These are phyloP conservation scores for Nymphalis c-album DNA, from an alignment of 2,888 invertebrate genomes.

Conservation along the genomic window DNA sequence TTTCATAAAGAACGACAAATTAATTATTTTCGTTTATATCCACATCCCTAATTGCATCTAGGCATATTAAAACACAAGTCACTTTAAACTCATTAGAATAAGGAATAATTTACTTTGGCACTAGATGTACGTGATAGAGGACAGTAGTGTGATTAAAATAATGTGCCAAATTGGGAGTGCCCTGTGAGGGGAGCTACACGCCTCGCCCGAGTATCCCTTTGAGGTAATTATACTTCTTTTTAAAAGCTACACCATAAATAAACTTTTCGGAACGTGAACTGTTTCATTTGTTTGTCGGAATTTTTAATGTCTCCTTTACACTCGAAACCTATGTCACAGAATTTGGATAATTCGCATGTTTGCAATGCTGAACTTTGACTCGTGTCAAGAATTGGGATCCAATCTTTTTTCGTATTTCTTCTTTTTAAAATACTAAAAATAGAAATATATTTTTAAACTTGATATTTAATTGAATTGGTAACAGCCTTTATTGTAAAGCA, in stretches of 20 bases:
- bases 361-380: neutral
- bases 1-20: neutral
- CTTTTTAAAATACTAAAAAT: no score
- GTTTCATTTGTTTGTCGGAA: constrained; percentile 23
- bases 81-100: neutral
- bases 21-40: neutral
- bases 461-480: neutral
- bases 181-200: constrained; percentile 42
- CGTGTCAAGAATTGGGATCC: neutral
- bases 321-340: constrained; percentile 14
- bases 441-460: no score
- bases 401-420: neutral
- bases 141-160: constrained; percentile 74
- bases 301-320: constrained; percentile 16
- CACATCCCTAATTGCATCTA: constrained; percentile 4
- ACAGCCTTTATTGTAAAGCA: neutral
- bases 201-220: constrained; percentile 45
- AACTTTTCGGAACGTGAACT: constrained; percentile 28
- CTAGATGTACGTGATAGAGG: constrained; percentile 60
- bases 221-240: constrained; percentile 46
- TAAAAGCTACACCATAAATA: constrained; percentile 41
- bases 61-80: neutral
- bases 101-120: neutral
- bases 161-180: constrained; percentile 75
- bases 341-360: neutral